Evolutionary conservation across 2,113 vertebrate species (phyloP).

Genomic region (Zosterops pallidus): DNA sequence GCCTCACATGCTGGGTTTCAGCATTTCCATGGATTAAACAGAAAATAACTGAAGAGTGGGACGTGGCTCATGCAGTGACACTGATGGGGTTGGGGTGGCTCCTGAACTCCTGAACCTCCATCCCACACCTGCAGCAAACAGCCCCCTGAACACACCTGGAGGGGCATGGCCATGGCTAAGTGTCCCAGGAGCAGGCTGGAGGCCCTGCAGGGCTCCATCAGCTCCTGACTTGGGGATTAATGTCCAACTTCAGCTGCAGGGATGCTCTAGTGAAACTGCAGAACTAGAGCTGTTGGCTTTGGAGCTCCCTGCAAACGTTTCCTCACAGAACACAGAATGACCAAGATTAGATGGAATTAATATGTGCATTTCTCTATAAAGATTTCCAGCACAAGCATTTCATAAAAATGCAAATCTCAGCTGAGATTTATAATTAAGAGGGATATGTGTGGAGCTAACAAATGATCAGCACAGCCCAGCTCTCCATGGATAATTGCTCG

Average conservation of each 20-base stretch:
- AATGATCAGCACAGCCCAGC: slow-evolving; percentile 22
- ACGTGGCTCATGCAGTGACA: accelerated
- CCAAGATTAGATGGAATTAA: slow-evolving; percentile 74
- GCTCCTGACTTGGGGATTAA: neutral
- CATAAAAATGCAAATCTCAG: slow-evolving; percentile 76
- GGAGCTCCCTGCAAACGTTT: slow-evolving; percentile 60
- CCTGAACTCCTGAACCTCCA: neutral
- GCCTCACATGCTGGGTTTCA: neutral
- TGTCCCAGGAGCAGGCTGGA: neutral
- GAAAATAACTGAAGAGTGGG: neutral
- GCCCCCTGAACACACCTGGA: neutral
- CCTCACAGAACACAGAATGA: slow-evolving; percentile 62
- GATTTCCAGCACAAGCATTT: slow-evolving; percentile 70
- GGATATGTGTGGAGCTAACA: slow-evolving; percentile 48
- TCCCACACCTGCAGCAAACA: neutral
- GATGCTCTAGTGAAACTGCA: slow-evolving; percentile 25
- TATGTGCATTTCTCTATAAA: slow-evolving; percentile 49
- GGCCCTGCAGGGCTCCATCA: neutral
- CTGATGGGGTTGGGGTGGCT: neutral
- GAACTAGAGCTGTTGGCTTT: slow-evolving; percentile 55
- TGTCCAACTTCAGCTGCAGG: slow-evolving; percentile 2
- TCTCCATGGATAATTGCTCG: neutral
- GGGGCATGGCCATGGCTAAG: accelerated
- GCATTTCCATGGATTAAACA: neutral
- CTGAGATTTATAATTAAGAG: slow-evolving; percentile 73